A percentile compares a stretch with the other conserved stretches of the same genome.
phyloP scores from a whole-genome alignment of 64 coral and sea anemone genomes.

The Astreopora myriophthalma region DNA sequence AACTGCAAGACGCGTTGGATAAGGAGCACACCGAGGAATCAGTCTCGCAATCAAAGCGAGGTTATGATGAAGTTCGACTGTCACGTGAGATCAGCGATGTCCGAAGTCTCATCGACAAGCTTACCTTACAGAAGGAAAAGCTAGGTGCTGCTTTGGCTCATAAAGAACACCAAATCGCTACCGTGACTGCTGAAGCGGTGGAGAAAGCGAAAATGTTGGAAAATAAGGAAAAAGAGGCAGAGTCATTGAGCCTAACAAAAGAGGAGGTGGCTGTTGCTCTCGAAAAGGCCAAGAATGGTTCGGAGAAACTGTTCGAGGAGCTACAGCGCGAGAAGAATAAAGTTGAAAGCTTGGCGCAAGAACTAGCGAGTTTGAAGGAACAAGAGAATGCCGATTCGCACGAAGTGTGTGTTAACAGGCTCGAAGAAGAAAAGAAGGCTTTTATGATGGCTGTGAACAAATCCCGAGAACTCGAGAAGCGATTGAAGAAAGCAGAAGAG shows the following conservation, averaged over 20 bases:
- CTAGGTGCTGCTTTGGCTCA: slow-evolving; percentile 12
- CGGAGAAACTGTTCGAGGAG: slow-evolving; percentile 6
- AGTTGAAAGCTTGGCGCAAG: neutral
- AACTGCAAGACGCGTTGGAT: slow-evolving; percentile 12
- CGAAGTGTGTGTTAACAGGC: neutral
- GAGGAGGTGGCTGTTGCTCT: slow-evolving; percentile 11
- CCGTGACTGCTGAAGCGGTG: slow-evolving; percentile 14
- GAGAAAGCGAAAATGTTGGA: slow-evolving; percentile 27
- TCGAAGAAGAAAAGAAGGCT: slow-evolving; percentile 31
- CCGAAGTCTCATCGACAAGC: slow-evolving; percentile 29
- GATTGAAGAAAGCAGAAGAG: slow-evolving; percentile 6
- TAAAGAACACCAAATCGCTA: slow-evolving; percentile 21
- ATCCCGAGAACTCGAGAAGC: slow-evolving; percentile 25
- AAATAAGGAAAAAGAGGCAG: slow-evolving; percentile 27
- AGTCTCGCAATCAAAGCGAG: neutral
- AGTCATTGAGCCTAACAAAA: slow-evolving; percentile 22
- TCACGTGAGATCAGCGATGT: slow-evolving; percentile 41
- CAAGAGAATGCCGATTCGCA: neutral
- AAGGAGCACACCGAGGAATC: neutral
- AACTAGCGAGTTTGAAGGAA: slow-evolving; percentile 11
- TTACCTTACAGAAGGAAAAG: slow-evolving; percentile 35
- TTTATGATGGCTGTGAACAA: slow-evolving; percentile 10
- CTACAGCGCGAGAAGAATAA: neutral
- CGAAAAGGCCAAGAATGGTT: slow-evolving; percentile 10
- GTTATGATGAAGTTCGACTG: slow-evolving; percentile 1